Conservation (phyloP, 2,797 vertebrate genomes). For the Halcyon leucocephala region DNA sequence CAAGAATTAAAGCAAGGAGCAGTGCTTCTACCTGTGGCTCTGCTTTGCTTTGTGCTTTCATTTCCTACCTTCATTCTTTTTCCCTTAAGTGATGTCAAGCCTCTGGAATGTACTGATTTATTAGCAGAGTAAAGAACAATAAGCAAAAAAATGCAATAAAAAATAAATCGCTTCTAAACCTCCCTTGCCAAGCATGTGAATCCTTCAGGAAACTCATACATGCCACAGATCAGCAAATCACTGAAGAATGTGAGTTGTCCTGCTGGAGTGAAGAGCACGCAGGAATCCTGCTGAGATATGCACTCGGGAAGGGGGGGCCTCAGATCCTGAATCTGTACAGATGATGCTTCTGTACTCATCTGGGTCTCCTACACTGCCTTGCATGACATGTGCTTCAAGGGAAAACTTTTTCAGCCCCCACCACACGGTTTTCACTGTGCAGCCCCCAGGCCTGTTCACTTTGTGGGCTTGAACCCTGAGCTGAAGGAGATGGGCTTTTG, state of each 20-base stretch:
- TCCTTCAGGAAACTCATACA: not conserved
- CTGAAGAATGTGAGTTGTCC: not conserved
- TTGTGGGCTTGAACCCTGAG: not conserved
- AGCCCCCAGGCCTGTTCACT: fast-evolving
- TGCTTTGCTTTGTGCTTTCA: not conserved
- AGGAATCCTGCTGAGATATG: not conserved
- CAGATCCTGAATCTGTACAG: not conserved
- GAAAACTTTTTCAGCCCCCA: not conserved
- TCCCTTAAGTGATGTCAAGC: not conserved
- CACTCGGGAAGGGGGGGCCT: not conserved
- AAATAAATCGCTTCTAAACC: not conserved
- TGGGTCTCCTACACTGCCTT: not conserved
- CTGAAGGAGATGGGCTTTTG: not conserved
- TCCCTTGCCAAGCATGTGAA: not conserved
- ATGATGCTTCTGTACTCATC: fast-evolving
- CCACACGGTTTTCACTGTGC: fast-evolving
- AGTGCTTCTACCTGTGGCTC: not conserved
- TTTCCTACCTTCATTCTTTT: constrained; percentile 26
- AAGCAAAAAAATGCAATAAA: constrained; percentile 37
- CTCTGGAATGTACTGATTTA: constrained; percentile 40
- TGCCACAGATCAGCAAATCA: not conserved
- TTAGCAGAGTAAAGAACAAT: constrained; percentile 17
- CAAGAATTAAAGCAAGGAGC: not conserved
- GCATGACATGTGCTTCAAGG: not conserved
- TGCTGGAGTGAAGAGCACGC: not conserved